Evolutionary conservation across 2,888 invertebrate genomes (phyloP).

Genomic region (Apamea epomidion): DNA sequence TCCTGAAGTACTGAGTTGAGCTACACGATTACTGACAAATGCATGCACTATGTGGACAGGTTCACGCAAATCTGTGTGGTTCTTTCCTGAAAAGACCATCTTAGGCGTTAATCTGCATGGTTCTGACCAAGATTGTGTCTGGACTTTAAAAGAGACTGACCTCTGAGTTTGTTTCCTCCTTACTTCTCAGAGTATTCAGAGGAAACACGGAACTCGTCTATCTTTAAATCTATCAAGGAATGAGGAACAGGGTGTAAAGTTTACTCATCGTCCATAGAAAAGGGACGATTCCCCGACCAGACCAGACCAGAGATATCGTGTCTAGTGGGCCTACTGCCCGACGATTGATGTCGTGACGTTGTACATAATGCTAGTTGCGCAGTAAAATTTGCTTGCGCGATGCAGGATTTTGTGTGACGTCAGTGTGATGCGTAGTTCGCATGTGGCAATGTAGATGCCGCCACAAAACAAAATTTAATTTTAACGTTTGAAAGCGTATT

Average conservation of each 20-base stretch:
- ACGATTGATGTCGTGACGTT: too few species aligned
- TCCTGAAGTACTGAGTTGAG: neutral
- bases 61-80: neutral
- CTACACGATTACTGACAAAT: neutral
- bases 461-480: neutral
- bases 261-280: too few species aligned
- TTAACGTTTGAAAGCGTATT: neutral
- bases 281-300: too few species aligned
- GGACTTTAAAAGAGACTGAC: neutral
- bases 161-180: neutral
- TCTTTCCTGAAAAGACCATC: neutral
- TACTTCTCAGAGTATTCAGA: neutral
- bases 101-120: neutral
- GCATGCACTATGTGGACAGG: neutral
- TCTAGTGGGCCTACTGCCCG: too few species aligned
- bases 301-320: too few species aligned
- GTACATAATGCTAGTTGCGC: too few species aligned
- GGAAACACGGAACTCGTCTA: neutral
- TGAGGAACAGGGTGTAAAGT: too few species aligned
- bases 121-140: neutral
- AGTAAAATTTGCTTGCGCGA: too few species aligned
- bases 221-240: neutral
- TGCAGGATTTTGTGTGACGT: too few species aligned
- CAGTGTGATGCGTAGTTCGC: too few species aligned
- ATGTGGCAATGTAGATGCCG: too few species aligned